Percentiles rank a stretch among this genome's conserved stretches.
Evolutionary conservation across 2,797 vertebrate genomes (phyloP).

Genomic region (Tamandua tetradactyla): DNA sequence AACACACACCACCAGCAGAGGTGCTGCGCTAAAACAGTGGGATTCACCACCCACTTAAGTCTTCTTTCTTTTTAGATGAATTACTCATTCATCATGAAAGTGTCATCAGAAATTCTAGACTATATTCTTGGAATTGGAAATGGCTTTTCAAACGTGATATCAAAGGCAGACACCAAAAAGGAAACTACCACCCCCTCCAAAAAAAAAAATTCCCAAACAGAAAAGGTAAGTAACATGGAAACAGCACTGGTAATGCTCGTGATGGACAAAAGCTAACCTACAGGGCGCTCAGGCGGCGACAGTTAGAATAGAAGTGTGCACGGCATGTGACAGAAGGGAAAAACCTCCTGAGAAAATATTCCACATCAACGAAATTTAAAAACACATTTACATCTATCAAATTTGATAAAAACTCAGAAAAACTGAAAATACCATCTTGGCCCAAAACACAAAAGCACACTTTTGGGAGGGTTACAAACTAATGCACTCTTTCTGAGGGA

Average conservation of each 20-base stretch:
- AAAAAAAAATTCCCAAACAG: background rate
- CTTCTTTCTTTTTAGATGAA: background rate
- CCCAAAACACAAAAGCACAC: fast-evolving
- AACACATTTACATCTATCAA: background rate
- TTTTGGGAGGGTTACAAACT: fast-evolving
- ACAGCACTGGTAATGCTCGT: fast-evolving
- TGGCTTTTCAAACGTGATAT: background rate
- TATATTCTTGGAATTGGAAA: background rate
- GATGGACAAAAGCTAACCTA: background rate
- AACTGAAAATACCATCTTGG: background rate
- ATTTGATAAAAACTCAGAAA: background rate
- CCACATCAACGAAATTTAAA: background rate
- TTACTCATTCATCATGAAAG: background rate
- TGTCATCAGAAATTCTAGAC: background rate
- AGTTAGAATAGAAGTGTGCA: background rate
- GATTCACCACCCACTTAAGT: fast-evolving
- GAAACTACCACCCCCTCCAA: fast-evolving
- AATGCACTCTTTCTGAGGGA: fast-evolving
- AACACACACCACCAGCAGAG: fast-evolving
- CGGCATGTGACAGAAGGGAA: background rate
- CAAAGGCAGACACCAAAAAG: background rate
- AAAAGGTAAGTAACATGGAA: background rate
- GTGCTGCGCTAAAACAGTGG: fast-evolving
- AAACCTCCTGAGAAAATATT: background rate
- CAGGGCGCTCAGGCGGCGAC: background rate